Evolutionary conservation across 64 coral and sea anemone genomes (phyloP).

Genomic region (Platygyra sinensis): DNA sequence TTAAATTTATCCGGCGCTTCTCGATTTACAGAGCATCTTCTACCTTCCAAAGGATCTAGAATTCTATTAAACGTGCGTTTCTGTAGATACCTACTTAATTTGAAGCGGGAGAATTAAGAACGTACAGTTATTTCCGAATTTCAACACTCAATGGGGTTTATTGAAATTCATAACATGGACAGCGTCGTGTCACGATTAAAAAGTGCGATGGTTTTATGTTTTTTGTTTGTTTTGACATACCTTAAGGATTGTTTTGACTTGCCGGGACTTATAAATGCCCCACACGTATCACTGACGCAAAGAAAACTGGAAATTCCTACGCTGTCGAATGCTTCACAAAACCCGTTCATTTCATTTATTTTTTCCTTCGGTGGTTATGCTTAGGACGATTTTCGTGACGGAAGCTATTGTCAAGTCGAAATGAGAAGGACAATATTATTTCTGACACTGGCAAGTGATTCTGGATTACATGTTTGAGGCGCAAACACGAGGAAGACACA

Average conservation of each 20-base stretch:
- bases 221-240: conserved; percentile 23
- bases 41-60: neutral
- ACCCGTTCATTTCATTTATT: neutral
- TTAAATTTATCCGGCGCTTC: neutral
- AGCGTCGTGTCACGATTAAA: neutral
- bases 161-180: neutral
- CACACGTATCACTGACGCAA: neutral
- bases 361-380: too few relatives aligned
- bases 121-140: neutral
- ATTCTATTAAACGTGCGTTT: neutral
- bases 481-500: too few relatives aligned
- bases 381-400: neutral
- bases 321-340: neutral
- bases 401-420: neutral
- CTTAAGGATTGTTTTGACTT: conserved; percentile 30
- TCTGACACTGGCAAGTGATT: too few relatives aligned
- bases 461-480: too few relatives aligned
- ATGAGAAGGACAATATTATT: neutral
- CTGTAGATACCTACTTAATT: too few relatives aligned
- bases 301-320: neutral
- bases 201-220: neutral
- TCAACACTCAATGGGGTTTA: neutral
- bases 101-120: too few relatives aligned
- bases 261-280: neutral
- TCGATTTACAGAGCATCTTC: neutral